phyloP scores from a whole-genome alignment of 2,113 vertebrate species.

The Elachura formosa region DNA sequence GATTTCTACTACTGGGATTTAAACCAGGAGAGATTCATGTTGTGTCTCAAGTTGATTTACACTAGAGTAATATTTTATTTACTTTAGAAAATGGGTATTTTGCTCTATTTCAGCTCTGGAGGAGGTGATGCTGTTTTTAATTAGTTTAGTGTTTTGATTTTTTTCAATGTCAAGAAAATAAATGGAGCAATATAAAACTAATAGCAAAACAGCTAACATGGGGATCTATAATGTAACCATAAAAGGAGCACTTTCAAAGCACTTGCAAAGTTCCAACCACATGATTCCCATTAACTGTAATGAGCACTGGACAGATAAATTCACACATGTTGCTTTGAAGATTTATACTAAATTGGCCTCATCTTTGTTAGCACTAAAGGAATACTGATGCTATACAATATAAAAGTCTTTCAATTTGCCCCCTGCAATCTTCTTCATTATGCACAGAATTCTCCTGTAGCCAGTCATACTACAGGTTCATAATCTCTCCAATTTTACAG shows the following conservation, averaged over 20 bases:
- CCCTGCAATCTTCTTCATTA: conserved; percentile 59
- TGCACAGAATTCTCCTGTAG: conserved; percentile 13
- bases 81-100: not conserved
- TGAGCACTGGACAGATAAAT: conserved; percentile 49
- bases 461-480: not conserved
- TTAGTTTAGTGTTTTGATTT: conserved; percentile 29
- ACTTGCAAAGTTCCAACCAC: conserved; percentile 28
- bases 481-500: conserved; percentile 21
- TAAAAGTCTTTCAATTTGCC: conserved; percentile 42
- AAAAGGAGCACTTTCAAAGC: conserved; percentile 20
- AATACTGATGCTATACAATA: not conserved
- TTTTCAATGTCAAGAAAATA: conserved; percentile 44
- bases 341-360: conserved; percentile 39
- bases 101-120: not conserved
- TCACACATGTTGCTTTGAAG: conserved; percentile 52
- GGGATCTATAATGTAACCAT: not conserved
- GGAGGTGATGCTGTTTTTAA: not conserved
- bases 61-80: not conserved
- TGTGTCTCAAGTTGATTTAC: not conserved
- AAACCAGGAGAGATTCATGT: not conserved
- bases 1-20: not conserved
- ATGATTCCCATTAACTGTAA: conserved; percentile 54
- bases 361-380: conserved; percentile 49
- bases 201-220: not conserved
- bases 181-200: conserved; percentile 41